Conservation (phyloP, 2,888 invertebrate genomes). For the Drosophila parthenogenetica region DNA sequence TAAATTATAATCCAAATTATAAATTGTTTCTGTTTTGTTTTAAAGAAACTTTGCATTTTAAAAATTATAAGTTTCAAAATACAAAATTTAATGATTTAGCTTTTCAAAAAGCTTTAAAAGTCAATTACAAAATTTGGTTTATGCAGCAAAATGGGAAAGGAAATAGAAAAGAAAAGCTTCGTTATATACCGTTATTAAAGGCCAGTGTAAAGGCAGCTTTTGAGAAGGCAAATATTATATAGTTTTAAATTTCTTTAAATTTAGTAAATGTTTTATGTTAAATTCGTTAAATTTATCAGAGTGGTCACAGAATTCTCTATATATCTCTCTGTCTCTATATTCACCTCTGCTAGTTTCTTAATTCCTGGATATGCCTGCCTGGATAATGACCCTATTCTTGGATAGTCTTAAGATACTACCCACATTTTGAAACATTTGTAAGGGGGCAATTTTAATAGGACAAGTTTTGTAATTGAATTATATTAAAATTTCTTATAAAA, state of each 20-base stretch:
- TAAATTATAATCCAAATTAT: slow-evolving; percentile 28
- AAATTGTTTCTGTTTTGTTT: not conserved
- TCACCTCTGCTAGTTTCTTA: slow-evolving; percentile 11
- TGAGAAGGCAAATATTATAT: slow-evolving; percentile 20
- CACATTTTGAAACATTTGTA: not conserved
- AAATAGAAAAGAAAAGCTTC: slow-evolving; percentile 31
- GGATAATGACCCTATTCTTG: slow-evolving; percentile 34
- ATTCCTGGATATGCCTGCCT: slow-evolving; percentile 42
- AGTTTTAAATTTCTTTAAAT: slow-evolving; percentile 49
- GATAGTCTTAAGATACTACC: slow-evolving; percentile 35
- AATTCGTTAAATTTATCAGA: slow-evolving; percentile 65
- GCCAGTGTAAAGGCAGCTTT: slow-evolving; percentile 48
- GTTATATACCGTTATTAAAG: slow-evolving; percentile 40
- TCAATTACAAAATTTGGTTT: slow-evolving; percentile 47
- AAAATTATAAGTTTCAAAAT: slow-evolving; percentile 35
- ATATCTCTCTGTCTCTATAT: not conserved
- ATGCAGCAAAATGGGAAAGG: slow-evolving; percentile 1
- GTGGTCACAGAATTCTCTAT: slow-evolving; percentile 37
- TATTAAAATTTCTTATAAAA: slow-evolving; percentile 62
- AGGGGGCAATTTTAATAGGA: not conserved
- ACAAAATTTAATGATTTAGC: slow-evolving; percentile 70
- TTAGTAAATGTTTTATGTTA: slow-evolving; percentile 34
- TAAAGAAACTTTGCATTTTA: slow-evolving; percentile 25
- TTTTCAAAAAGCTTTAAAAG: slow-evolving; percentile 79
- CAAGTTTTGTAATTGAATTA: slow-evolving; percentile 40